Conservation (phyloP, 2,113 vertebrate species). For the Anas platyrhynchos region DNA sequence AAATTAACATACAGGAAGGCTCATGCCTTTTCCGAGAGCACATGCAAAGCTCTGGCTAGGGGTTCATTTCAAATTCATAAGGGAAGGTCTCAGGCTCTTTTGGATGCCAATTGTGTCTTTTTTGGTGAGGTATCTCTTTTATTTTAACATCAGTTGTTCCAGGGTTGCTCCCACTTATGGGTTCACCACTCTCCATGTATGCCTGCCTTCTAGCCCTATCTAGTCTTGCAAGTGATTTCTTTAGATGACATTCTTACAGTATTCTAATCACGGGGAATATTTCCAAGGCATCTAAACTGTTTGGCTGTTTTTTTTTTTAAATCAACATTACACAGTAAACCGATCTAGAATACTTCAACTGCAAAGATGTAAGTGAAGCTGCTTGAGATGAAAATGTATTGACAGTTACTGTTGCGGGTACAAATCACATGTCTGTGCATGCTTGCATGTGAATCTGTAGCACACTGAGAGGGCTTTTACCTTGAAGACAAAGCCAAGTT, state of each 20-base stretch:
- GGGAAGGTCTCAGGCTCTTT: slow-evolving; percentile 11
- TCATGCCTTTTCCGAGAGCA: background rate
- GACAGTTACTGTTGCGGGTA: background rate
- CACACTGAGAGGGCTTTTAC: background rate
- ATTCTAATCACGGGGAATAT: slow-evolving; percentile 18
- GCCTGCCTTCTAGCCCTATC: background rate
- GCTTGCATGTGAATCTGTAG: background rate
- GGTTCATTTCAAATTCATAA: background rate
- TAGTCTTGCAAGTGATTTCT: slow-evolving; percentile 1
- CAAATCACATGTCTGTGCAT: background rate
- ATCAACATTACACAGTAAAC: background rate
- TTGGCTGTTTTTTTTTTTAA: background rate
- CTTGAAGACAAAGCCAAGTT: background rate
- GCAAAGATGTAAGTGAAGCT: background rate
- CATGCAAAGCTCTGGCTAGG: background rate
- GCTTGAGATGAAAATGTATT: background rate
- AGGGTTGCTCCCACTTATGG: background rate
- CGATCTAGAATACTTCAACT: background rate
- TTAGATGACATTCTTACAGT: background rate
- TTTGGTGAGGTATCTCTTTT: background rate
- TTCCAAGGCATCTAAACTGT: background rate
- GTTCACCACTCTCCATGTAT: no score
- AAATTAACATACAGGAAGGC: background rate
- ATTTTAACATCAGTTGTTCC: background rate
- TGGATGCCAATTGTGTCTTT: background rate